Evolutionary conservation across 2,888 invertebrate genomes (phyloP).

Genomic region (Rhingia rostrata): DNA sequence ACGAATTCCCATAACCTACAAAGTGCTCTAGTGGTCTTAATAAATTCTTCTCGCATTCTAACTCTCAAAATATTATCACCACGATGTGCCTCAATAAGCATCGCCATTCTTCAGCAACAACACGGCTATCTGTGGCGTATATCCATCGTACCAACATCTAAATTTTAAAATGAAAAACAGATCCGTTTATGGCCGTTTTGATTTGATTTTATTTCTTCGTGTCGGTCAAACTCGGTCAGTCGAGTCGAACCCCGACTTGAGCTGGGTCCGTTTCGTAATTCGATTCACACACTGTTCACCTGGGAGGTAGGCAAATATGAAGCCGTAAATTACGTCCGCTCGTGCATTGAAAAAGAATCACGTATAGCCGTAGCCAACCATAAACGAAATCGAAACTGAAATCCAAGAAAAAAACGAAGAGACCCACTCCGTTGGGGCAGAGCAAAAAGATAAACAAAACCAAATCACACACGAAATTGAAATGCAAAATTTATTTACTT

Average conservation of each 20-base stretch:
- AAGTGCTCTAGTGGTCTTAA: no score
- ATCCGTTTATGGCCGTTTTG: conserved; percentile 50
- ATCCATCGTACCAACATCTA: conserved; percentile 14
- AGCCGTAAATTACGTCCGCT: conserved; percentile 46
- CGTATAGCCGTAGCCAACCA: conserved; percentile 36
- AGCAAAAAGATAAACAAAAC: conserved; percentile 31
- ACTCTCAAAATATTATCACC: conserved; percentile 2
- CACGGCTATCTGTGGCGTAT: background rate
- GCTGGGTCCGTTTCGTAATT: conserved; percentile 51
- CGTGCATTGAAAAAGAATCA: conserved; percentile 45
- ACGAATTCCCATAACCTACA: no score
- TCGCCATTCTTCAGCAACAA: background rate
- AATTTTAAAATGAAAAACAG: conserved; percentile 46
- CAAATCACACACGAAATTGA: conserved; percentile 76
- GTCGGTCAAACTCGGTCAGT: conserved; percentile 56
- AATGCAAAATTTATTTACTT: conserved; percentile 80
- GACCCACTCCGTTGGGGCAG: background rate
- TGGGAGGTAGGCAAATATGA: conserved; percentile 54
- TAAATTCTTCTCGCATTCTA: no score
- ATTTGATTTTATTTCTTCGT: conserved; percentile 47
- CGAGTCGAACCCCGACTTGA: background rate
- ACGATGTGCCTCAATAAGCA: conserved; percentile 29
- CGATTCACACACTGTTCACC: conserved; percentile 60
- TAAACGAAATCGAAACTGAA: conserved; percentile 62
- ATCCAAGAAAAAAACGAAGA: conserved; percentile 35